These are phyloP conservation scores for Melanargia galathea DNA, from an alignment of 2,888 invertebrate species.

Conservation along the genomic window DNA sequence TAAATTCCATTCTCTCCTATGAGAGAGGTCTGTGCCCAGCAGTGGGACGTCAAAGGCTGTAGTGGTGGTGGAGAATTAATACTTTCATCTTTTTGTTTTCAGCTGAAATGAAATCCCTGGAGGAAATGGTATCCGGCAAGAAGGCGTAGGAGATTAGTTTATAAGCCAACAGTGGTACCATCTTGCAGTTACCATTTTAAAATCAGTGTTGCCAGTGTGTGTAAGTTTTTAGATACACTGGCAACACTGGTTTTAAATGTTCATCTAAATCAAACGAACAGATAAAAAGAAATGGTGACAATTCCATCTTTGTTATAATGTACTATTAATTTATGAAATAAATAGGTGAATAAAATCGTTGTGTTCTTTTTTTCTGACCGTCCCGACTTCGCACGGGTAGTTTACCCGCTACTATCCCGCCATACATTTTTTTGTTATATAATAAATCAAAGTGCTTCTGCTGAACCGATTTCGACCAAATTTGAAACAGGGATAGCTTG, in stretches of 20 bases:
- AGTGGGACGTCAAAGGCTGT: neutral
- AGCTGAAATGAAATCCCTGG: slow-evolving; percentile 74
- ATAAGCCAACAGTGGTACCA: slow-evolving; percentile 16
- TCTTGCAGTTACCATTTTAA: neutral
- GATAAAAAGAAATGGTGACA: neutral
- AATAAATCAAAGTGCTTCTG: too few species aligned
- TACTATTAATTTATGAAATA: slow-evolving; percentile 13
- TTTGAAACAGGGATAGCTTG: too few species aligned
- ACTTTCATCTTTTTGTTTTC: slow-evolving; percentile 53
- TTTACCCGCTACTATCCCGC: too few species aligned
- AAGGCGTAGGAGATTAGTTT: slow-evolving; percentile 46
- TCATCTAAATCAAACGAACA: neutral
- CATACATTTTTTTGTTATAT: too few species aligned
- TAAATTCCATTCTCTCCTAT: too few species aligned
- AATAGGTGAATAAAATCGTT: neutral
- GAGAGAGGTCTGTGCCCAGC: too few species aligned
- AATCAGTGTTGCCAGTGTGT: slow-evolving; percentile 4
- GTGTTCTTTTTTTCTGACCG: neutral
- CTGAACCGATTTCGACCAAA: too few species aligned
- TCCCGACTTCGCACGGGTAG: neutral
- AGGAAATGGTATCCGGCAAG: slow-evolving; percentile 61
- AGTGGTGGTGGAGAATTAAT: neutral
- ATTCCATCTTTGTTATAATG: slow-evolving; percentile 18
- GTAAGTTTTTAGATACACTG: too few species aligned
- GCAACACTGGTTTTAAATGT: too few species aligned